phyloP scores from a whole-genome alignment of 2,797 vertebrate genomes.

The Microchirus variegatus region DNA sequence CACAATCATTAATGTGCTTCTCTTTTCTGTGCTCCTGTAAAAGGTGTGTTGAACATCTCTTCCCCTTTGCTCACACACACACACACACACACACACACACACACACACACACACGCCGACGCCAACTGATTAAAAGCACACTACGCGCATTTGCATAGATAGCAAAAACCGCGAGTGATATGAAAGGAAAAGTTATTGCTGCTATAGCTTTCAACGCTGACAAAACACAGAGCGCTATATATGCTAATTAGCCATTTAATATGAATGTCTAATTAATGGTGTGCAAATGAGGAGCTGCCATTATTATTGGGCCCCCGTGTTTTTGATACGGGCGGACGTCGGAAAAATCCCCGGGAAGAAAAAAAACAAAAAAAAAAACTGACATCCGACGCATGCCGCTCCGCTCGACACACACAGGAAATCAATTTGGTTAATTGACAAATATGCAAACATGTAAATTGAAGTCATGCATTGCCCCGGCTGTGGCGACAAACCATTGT shows the following conservation, averaged over 20 bases:
- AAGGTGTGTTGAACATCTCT: constrained; percentile 40
- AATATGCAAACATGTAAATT: constrained; percentile 83
- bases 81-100: constrained; percentile 28
- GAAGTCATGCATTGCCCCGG: constrained; percentile 55
- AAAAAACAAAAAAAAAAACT: too few species aligned
- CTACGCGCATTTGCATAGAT: constrained; percentile 71
- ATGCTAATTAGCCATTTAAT: constrained; percentile 80
- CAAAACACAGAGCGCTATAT: constrained; percentile 73
- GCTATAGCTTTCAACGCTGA: constrained; percentile 70
- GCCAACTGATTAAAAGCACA: constrained; percentile 71
- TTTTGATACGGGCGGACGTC: constrained; percentile 74
- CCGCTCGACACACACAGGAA: constrained; percentile 61
- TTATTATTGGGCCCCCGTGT: constrained; percentile 72
- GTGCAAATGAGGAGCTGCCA: constrained; percentile 79
- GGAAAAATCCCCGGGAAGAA: constrained; percentile 73
- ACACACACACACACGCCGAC: constrained; percentile 27
- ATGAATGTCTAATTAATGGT: constrained; percentile 81
- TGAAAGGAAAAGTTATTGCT: constrained; percentile 75
- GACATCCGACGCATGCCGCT: constrained; percentile 44
- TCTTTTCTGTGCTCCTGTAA: constrained; percentile 37
- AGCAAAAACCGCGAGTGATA: constrained; percentile 69
- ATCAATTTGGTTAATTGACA: constrained; percentile 85
- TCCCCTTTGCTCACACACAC: constrained; percentile 23
- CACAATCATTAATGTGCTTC: constrained; percentile 54
- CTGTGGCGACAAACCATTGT: constrained; percentile 53